phyloP scores from a whole-genome alignment of 2,888 invertebrate species.

The Malacosoma neustria region DNA sequence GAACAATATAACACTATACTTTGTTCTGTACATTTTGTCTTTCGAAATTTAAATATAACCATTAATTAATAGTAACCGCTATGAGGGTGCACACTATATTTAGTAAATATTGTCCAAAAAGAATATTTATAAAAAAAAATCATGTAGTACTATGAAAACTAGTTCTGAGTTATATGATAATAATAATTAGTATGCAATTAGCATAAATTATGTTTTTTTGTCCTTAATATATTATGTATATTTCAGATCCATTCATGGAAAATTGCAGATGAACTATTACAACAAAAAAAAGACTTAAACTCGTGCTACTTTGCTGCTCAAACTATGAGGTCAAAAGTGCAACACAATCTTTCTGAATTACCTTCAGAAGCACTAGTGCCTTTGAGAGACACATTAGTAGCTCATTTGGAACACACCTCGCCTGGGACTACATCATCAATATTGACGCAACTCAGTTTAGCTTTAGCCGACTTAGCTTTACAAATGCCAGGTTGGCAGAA shows the following conservation, averaged over 20 bases:
- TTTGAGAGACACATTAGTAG: slow-evolving; percentile 91
- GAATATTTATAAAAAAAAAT: too few relatives aligned
- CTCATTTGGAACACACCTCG: slow-evolving; percentile 88
- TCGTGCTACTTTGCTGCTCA: slow-evolving; percentile 99
- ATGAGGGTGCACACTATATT: too few relatives aligned
- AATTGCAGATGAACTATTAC: slow-evolving; percentile 94
- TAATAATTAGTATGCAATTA: too few relatives aligned
- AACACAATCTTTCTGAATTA: slow-evolving; percentile 92
- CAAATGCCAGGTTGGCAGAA: slow-evolving; percentile 96
- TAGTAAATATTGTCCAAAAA: too few relatives aligned
- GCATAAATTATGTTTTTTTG: not conserved
- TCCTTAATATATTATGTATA: slow-evolving; percentile 8
- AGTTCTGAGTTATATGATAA: too few relatives aligned
- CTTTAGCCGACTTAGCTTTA: slow-evolving; percentile 93
- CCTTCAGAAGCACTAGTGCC: slow-evolving; percentile 89
- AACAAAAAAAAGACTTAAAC: slow-evolving; percentile 89
- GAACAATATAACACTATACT: too few relatives aligned
- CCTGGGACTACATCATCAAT: slow-evolving; percentile 88
- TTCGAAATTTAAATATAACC: too few relatives aligned
- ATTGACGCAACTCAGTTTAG: slow-evolving; percentile 93
- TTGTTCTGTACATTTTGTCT: too few relatives aligned
- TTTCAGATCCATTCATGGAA: slow-evolving; percentile 97
- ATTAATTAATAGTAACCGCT: too few relatives aligned
- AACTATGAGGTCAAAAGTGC: slow-evolving; percentile 97
- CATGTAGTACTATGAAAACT: too few relatives aligned